Conservation (phyloP, 2,888 invertebrate genomes). For the Spilarctia lutea region DNA sequence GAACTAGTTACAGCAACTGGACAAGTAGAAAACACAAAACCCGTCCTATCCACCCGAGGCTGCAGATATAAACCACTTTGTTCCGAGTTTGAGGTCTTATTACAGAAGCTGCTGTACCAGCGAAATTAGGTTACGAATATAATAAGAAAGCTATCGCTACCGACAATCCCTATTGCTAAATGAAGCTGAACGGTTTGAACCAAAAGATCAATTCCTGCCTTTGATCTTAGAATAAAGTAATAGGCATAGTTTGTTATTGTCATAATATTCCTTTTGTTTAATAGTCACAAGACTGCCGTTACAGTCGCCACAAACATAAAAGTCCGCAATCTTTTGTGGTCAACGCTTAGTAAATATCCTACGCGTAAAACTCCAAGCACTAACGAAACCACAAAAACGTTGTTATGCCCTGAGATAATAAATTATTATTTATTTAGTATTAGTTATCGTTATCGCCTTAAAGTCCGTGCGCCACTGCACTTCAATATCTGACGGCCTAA, state of each 20-base stretch:
- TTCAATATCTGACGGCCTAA: conserved; percentile 16
- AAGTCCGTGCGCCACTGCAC: conserved; percentile 15
- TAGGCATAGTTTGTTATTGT: background rate
- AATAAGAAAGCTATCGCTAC: background rate
- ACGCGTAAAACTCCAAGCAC: conserved; percentile 4
- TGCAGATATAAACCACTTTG: background rate
- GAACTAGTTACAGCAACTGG: background rate
- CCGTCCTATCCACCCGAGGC: background rate
- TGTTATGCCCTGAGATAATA: background rate
- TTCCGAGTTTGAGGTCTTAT: background rate
- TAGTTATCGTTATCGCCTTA: conserved; percentile 20
- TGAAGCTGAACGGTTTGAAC: background rate
- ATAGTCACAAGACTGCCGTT: background rate
- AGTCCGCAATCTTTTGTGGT: background rate
- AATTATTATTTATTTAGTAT: conserved; percentile 15
- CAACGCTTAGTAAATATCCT: background rate
- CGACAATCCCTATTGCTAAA: background rate
- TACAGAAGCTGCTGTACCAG: background rate
- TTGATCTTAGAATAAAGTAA: background rate
- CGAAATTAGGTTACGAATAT: background rate
- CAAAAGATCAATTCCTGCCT: background rate
- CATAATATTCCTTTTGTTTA: background rate
- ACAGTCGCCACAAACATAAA: background rate
- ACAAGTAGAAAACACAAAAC: background rate
- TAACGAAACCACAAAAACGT: conserved; percentile 9